Evolutionary conservation across 2,113 vertebrate genomes (phyloP).

Genomic region (Xyrauchen texanus): DNA sequence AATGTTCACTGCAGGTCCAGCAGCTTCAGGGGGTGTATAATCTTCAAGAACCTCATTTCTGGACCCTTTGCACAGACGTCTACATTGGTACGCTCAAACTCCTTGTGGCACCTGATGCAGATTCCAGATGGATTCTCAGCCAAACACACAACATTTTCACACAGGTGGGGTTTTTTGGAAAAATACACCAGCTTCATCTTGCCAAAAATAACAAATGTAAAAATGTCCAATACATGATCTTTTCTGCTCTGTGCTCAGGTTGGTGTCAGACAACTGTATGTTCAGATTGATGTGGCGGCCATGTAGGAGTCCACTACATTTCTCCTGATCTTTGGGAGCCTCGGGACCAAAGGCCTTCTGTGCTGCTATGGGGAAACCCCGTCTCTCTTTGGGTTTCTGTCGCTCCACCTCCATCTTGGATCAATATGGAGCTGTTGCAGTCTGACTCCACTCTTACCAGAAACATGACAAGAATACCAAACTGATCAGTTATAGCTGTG

Average conservation of each 20-base stretch:
- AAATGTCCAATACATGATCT: neutral
- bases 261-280: conserved; percentile 92
- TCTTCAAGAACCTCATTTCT: conserved; percentile 96
- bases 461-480: conserved; percentile 38
- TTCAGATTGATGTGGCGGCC: conserved; percentile 91
- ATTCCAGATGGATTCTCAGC: conserved; percentile 94
- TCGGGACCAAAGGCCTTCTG: conserved; percentile 81
- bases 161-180: conserved; percentile 77
- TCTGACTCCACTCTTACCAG: conserved; percentile 37
- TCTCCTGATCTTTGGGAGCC: conserved; percentile 48
- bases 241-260: conserved; percentile 71
- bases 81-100: conserved; percentile 94
- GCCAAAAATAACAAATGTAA: neutral
- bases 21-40: conserved; percentile 95
- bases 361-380: conserved; percentile 74
- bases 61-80: conserved; percentile 96
- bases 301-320: conserved; percentile 76
- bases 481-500: conserved; percentile 39
- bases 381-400: conserved; percentile 49
- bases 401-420: conserved; percentile 39
- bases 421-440: conserved; percentile 48
- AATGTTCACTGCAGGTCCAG: conserved; percentile 84
- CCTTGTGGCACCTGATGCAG: conserved; percentile 90
- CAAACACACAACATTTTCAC: conserved; percentile 98
- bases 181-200: neutral